These are phyloP conservation scores for Stegodyphus dumicola DNA, from an alignment of 1,140 invertebrate species.

Conservation along the genomic window DNA sequence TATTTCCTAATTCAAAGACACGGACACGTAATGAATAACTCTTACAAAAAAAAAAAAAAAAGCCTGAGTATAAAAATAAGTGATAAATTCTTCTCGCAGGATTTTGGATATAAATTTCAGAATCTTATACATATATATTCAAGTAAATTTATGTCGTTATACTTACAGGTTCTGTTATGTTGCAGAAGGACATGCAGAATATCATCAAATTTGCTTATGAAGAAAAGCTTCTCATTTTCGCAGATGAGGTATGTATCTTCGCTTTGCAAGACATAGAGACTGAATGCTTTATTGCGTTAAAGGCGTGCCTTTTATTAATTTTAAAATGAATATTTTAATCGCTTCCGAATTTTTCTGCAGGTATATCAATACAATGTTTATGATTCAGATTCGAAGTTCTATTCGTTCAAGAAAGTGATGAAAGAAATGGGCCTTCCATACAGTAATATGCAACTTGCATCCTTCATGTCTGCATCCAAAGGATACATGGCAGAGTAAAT, in stretches of 20 bases:
- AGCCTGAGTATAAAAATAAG: too few species aligned
- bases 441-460: slow-evolving; percentile 85
- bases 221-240: slow-evolving; percentile 87
- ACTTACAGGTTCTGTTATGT: slow-evolving; percentile 83
- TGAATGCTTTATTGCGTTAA: too few species aligned
- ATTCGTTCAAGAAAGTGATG: slow-evolving; percentile 95
- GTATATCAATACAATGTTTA: slow-evolving; percentile 96
- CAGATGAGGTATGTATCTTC: slow-evolving; percentile 86
- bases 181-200: slow-evolving; percentile 87
- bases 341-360: slow-evolving; percentile 65
- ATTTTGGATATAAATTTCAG: too few species aligned
- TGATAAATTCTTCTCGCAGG: too few species aligned
- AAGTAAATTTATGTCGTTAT: too few species aligned
- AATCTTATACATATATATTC: background rate
- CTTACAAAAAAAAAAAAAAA: too few species aligned
- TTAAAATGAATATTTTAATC: background rate
- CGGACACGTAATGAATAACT: too few species aligned
- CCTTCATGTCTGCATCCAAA: slow-evolving; percentile 96
- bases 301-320: background rate
- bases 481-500: slow-evolving; percentile 78
- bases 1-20: too few species aligned
- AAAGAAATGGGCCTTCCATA: slow-evolving; percentile 90
- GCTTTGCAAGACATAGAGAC: background rate
- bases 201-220: slow-evolving; percentile 93
- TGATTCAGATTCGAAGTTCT: slow-evolving; percentile 84